Percentiles rank a stretch among this genome's conserved stretches.
Conservation (phyloP, 2,888 invertebrate genomes). For the Tenodera sinensis region DNA sequence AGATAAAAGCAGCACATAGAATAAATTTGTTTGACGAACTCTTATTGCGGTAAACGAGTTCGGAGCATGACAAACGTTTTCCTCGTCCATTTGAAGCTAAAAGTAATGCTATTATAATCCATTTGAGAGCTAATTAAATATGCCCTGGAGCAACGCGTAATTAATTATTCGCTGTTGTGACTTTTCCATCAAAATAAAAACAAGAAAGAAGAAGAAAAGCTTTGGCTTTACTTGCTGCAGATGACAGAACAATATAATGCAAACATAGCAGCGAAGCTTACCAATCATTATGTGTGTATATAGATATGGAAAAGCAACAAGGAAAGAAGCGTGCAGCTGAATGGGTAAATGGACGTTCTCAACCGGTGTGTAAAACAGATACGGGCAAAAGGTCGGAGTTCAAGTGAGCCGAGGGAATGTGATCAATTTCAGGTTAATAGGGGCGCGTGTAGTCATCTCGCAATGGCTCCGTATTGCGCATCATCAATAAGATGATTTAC, state of each 20-base stretch:
- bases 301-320: background rate
- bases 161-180: background rate
- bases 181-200: background rate
- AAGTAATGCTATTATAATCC: no score
- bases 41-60: no score
- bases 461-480: background rate
- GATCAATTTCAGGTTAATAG: background rate
- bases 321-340: background rate
- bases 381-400: background rate
- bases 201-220: background rate
- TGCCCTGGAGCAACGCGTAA: background rate
- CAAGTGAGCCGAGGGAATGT: background rate
- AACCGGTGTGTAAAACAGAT: background rate
- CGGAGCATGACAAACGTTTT: no score
- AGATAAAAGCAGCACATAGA: no score
- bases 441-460: no score
- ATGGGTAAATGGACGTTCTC: background rate
- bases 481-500: no score
- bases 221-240: no score
- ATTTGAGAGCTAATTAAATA: background rate
- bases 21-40: no score
- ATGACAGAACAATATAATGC: no score
- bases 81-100: no score
- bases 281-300: no score
- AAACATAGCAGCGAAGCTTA: no score